Percentiles rank a stretch among this genome's conserved stretches.
Conservation (phyloP, 2,888 invertebrate species). For the Onthophagus sagittarius region DNA sequence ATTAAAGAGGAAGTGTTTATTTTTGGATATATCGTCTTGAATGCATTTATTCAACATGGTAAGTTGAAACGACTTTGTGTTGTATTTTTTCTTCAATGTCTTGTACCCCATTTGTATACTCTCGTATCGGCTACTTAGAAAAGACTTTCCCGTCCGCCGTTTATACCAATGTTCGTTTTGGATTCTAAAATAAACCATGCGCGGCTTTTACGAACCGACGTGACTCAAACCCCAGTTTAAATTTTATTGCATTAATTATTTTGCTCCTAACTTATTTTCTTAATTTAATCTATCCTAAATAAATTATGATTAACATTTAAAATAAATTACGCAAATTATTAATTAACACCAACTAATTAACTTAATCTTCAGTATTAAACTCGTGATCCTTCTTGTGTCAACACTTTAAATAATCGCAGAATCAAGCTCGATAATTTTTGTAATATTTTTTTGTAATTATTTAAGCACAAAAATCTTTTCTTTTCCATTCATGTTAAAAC, state of each 20-base stretch:
- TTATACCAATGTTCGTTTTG: neutral
- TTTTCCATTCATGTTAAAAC: neutral
- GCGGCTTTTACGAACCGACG: neutral
- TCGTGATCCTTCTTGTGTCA: too few relatives aligned
- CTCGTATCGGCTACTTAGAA: neutral
- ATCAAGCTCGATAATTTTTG: too few relatives aligned
- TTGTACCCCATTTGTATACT: neutral
- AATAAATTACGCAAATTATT: too few relatives aligned
- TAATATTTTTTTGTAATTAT: too few relatives aligned
- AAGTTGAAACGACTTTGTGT: neutral
- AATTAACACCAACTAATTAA: too few relatives aligned
- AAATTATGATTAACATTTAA: too few relatives aligned
- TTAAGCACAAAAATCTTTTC: neutral
- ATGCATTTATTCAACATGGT: neutral
- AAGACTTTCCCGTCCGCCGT: neutral
- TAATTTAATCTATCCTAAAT: too few relatives aligned
- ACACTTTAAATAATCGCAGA: too few relatives aligned
- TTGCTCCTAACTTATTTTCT: neutral
- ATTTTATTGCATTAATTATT: neutral
- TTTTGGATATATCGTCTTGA: neutral
- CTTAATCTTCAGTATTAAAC: too few relatives aligned
- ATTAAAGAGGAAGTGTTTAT: neutral
- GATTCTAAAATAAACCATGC: neutral
- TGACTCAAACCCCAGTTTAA: neutral
- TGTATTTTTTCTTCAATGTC: too few relatives aligned